phyloP scores from a whole-genome alignment of 2,797 vertebrate species.

The Neopelma chrysocephalum region DNA sequence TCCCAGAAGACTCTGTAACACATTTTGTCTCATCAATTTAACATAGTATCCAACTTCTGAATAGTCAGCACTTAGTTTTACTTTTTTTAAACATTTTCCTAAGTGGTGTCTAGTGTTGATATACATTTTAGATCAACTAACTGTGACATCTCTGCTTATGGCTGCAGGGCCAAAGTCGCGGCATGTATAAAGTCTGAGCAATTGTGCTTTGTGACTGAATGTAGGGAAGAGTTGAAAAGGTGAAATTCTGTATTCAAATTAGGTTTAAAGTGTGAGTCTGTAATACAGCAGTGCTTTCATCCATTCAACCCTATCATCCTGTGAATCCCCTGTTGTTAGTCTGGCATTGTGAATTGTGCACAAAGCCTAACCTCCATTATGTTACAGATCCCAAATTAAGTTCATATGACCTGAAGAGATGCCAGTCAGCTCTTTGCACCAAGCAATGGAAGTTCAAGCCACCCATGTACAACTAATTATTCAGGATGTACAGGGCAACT shows the following conservation, averaged over 20 bases:
- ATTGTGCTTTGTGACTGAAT: not conserved
- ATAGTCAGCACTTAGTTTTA: not conserved
- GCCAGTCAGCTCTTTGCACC: not conserved
- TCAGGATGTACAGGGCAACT: not conserved
- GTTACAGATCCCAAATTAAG: slow-evolving; percentile 1
- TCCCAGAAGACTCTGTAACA: not conserved
- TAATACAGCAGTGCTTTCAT: not conserved
- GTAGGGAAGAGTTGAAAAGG: slow-evolving; percentile 12
- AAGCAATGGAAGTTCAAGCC: not conserved
- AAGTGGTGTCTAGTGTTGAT: not conserved
- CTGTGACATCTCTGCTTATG: not conserved
- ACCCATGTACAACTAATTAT: slow-evolving; percentile 14
- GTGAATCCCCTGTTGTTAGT: not conserved
- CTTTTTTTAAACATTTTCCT: not conserved
- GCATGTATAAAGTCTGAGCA: not conserved
- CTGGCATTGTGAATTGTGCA: not conserved
- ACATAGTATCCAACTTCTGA: not conserved
- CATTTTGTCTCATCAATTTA: slow-evolving; percentile 15
- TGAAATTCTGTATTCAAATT: slow-evolving; percentile 23
- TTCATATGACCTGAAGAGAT: not conserved
- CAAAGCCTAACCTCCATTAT: not conserved
- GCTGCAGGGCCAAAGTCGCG: not conserved
- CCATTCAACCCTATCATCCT: not conserved
- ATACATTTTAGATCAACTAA: not conserved
- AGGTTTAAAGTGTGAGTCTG: not conserved